Conservation (phyloP, 2,113 vertebrate species). For the Cololabis saira region DNA sequence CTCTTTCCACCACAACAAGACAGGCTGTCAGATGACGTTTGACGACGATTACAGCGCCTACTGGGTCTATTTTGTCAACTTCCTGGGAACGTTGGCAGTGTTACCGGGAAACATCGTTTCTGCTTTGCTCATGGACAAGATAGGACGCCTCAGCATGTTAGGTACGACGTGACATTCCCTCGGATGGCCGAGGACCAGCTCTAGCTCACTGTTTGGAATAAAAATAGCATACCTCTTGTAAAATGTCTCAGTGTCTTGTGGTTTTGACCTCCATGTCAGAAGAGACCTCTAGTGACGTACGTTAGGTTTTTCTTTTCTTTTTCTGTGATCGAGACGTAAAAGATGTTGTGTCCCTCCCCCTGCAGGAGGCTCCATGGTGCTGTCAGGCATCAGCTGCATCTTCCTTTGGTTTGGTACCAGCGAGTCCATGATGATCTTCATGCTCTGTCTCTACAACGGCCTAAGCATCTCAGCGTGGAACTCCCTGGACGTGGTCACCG, state of each 20-base stretch:
- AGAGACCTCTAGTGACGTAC: constrained; percentile 10
- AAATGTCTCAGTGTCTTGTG: constrained; percentile 5
- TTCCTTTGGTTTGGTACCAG: constrained; percentile 98
- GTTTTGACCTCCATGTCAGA: neutral
- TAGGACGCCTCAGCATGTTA: constrained; percentile 95
- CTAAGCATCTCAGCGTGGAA: constrained; percentile 99
- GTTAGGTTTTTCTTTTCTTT: neutral
- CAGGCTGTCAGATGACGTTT: constrained; percentile 95
- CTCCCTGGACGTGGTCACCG: constrained; percentile 95
- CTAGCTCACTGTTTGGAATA: neutral
- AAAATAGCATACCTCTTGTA: neutral
- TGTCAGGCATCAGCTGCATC: constrained; percentile 98
- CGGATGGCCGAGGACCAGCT: neutral
- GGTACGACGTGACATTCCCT: constrained; percentile 77
- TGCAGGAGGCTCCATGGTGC: constrained; percentile 97
- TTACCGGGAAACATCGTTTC: constrained; percentile 98
- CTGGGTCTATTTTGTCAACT: constrained; percentile 99
- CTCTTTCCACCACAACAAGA: constrained; percentile 91
- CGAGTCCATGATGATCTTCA: constrained; percentile 99
- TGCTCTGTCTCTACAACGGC: constrained; percentile 97
- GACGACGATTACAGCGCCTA: constrained; percentile 98
- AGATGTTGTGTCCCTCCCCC: neutral
- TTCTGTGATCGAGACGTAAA: neutral
- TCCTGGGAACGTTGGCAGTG: constrained; percentile 95
- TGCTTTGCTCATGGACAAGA: constrained; percentile 97